These are phyloP conservation scores for Dipodomys merriami DNA, from an alignment of 2,113 vertebrate species.

Conservation along the genomic window DNA sequence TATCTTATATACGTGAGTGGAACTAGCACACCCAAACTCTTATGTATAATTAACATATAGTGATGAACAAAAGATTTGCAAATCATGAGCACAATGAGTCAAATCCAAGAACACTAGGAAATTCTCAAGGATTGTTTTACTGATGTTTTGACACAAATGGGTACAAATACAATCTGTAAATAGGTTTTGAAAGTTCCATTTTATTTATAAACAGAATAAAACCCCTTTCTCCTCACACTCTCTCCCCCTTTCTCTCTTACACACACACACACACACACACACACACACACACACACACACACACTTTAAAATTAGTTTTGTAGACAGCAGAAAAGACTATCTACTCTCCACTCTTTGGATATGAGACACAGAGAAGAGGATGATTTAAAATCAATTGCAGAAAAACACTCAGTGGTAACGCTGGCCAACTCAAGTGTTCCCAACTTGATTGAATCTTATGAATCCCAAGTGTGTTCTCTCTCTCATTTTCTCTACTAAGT, in stretches of 20 bases:
- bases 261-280: too few species aligned
- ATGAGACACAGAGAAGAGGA: neutral
- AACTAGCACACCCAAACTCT: too few species aligned
- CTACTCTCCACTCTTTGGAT: neutral
- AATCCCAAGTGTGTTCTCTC: neutral
- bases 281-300: too few species aligned
- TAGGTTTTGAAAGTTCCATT: conserved; percentile 5
- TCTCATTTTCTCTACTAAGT: neutral
- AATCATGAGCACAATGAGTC: neutral
- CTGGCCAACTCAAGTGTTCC: neutral
- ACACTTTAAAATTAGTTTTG: neutral
- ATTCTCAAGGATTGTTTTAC: neutral
- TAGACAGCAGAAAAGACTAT: neutral
- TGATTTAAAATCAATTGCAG: neutral
- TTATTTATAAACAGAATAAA: conserved; percentile 11
- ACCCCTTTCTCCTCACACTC: neutral
- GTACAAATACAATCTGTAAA: neutral
- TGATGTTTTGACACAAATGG: neutral
- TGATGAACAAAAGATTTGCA: neutral
- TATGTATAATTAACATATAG: too few species aligned
- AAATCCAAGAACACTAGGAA: neutral
- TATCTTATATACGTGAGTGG: too few species aligned
- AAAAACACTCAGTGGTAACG: neutral
- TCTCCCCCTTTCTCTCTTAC: neutral
- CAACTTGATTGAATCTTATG: neutral